Percentiles rank a stretch among this genome's conserved stretches.
These are phyloP conservation scores for Neolamprologus ventralis DNA, from an alignment of 2,113 vertebrate species.

Conservation along the genomic window DNA sequence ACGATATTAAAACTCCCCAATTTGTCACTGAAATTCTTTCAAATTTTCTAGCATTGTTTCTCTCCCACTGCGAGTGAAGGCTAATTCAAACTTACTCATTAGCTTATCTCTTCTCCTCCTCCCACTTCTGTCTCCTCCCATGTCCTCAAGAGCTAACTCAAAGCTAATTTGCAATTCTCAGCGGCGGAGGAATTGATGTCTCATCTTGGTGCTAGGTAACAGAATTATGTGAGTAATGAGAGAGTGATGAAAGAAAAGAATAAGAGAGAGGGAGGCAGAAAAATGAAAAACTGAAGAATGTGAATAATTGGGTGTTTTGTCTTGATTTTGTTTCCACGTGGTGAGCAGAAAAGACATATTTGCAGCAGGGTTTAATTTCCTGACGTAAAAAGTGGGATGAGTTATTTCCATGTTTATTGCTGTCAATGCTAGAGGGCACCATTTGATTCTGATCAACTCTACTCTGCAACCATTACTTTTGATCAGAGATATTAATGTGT, in stretches of 20 bases:
- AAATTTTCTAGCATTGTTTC: constrained; percentile 21
- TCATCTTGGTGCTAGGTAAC: constrained; percentile 61
- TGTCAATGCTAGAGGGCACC: neutral
- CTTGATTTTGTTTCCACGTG: constrained; percentile 24
- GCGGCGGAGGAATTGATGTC: constrained; percentile 55
- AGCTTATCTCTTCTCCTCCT: constrained; percentile 54
- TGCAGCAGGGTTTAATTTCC: neutral
- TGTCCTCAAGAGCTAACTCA: constrained; percentile 59
- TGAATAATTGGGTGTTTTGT: constrained; percentile 15
- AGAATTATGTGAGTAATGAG: constrained; percentile 57
- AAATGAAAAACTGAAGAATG: constrained; percentile 5
- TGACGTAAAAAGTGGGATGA: neutral
- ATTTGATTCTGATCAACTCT: neutral
- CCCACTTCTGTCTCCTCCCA: constrained; percentile 60
- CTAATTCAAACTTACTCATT: constrained; percentile 56
- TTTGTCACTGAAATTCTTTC: constrained; percentile 43
- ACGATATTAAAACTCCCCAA: constrained; percentile 25
- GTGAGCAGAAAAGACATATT: neutral
- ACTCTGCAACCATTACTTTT: neutral
- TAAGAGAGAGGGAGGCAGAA: neutral
- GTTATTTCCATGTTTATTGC: neutral
- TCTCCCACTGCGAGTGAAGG: constrained; percentile 21
- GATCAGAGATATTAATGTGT: neutral
- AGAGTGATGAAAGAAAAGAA: neutral
- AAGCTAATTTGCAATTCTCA: constrained; percentile 68